Evolutionary conservation across 1,140 invertebrate genomes (phyloP), one percentile per base, ranked within the genome.

Genomic region (Drosophila parvula): DNA sequence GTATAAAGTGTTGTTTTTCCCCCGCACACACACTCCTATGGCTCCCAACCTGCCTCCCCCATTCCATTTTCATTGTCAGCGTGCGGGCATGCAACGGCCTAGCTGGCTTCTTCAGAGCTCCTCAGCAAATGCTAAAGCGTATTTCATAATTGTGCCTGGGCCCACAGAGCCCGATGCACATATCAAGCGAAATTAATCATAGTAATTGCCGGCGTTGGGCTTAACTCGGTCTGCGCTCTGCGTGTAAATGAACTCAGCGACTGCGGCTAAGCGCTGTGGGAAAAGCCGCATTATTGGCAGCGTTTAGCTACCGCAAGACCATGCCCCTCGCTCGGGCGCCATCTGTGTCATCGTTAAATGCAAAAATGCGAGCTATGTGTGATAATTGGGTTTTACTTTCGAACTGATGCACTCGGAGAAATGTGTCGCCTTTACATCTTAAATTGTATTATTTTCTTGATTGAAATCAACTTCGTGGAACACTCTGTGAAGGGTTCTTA

Each of bases 231-330:
- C 63, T 61, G 64, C 76, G 84, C 57, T 56, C 84, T 83, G 84
- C 85, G 84, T 89, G 84, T 89, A 89, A 89, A 89, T 90, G 84
- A 89, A 89, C 84, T 81, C 79, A 34, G 70, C 34, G 10, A 10
- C 30, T 22, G 51, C 38, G 65, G 68, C 50, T 56, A 62, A 74
- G 55, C 36, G 36, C 41, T 77, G 84, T 89, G 84, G 81, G 84
- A 89, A 86, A 89, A 84, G 56, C 68, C 59, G 79, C 79, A 64
- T 76, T 84, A 59, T 80, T 91, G 71, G 79, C 84, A 78, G 84
- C 73, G 36, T 70, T 56, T 70, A 74, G 50, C 64, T 36, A 47
- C 40, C 45, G 44, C 14, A 18, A 10, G 34, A 14, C 43, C 50
- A 18, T 57, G 50, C n/a, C 61, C 43, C 43, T 2, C 56, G 67